Percentiles rank a stretch among this genome's conserved stretches.
Evolutionary conservation across 2,113 vertebrate species (phyloP).

Genomic region (Phoxinus phoxinus): DNA sequence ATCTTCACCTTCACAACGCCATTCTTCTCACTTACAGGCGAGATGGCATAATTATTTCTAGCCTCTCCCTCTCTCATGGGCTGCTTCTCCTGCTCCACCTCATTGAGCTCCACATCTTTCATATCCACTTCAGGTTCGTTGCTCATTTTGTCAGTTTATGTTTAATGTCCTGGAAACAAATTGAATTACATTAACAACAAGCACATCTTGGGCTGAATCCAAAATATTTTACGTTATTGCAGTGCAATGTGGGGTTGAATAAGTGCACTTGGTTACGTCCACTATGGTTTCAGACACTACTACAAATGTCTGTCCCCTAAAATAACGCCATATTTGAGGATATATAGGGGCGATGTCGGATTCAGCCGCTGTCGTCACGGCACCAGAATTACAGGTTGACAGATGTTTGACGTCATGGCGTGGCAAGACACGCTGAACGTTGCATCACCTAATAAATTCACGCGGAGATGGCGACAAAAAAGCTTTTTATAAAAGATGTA

Average conservation of each 20-base stretch:
- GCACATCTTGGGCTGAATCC: neutral
- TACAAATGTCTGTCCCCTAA: too few relatives aligned
- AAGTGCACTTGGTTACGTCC: too few relatives aligned
- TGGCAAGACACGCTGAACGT: neutral
- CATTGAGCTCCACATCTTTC: constrained; percentile 87
- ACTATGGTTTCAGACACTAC: too few relatives aligned
- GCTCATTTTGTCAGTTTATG: constrained; percentile 40
- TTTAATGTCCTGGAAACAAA: neutral
- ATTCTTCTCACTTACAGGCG: constrained; percentile 75
- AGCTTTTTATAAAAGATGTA: neutral
- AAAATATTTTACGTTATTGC: too few relatives aligned
- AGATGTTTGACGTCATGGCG: neutral
- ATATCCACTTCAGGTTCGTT: constrained; percentile 75
- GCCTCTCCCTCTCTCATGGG: constrained; percentile 75
- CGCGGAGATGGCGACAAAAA: neutral
- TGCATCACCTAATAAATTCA: neutral
- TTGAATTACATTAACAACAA: rapidly evolving
- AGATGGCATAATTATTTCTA: constrained; percentile 46
- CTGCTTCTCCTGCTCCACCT: constrained; percentile 83
- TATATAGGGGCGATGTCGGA: too few relatives aligned
- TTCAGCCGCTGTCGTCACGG: neutral
- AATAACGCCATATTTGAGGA: too few relatives aligned
- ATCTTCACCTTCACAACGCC: constrained; percentile 80
- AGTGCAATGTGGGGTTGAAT: too few relatives aligned
- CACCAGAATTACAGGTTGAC: neutral